Percentiles rank a stretch among this genome's conserved stretches.
phyloP scores from a whole-genome alignment of 2,113 vertebrate species.

The Kryptolebias marmoratus region DNA sequence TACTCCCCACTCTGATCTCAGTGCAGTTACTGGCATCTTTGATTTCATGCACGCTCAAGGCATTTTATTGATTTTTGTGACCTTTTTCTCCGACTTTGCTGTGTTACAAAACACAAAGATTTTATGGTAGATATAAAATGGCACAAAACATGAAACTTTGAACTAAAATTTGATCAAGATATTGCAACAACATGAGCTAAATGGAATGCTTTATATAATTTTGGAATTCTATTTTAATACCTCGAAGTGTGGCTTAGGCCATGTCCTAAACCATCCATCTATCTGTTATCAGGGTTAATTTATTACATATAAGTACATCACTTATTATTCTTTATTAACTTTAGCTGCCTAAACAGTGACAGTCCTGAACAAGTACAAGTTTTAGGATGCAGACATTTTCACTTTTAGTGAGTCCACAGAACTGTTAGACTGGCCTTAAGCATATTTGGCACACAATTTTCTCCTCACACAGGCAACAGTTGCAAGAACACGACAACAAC shows the following conservation, averaged over 20 bases:
- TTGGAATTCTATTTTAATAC: background rate
- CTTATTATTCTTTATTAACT: background rate
- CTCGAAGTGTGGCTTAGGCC: background rate
- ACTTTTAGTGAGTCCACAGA: no score
- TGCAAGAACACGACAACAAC: no score
- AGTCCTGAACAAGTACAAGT: background rate
- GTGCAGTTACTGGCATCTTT: background rate
- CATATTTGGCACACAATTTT: no score
- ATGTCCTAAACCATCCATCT: background rate
- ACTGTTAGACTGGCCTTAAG: no score
- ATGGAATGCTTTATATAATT: background rate
- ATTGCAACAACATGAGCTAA: background rate
- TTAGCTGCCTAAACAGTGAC: background rate
- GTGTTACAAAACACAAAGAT: background rate
- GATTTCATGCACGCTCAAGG: background rate
- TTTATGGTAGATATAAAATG: background rate
- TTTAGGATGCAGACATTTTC: background rate
- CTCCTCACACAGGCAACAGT: no score
- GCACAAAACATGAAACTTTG: background rate
- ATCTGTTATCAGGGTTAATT: background rate
- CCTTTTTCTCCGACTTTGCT: background rate
- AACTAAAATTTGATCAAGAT: background rate
- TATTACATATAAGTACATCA: background rate
- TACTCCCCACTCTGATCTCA: conserved; percentile 3
- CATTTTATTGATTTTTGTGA: conserved; percentile 16